phyloP scores from a whole-genome alignment of 1,140 invertebrate genomes.

The Drosophila tani region DNA sequence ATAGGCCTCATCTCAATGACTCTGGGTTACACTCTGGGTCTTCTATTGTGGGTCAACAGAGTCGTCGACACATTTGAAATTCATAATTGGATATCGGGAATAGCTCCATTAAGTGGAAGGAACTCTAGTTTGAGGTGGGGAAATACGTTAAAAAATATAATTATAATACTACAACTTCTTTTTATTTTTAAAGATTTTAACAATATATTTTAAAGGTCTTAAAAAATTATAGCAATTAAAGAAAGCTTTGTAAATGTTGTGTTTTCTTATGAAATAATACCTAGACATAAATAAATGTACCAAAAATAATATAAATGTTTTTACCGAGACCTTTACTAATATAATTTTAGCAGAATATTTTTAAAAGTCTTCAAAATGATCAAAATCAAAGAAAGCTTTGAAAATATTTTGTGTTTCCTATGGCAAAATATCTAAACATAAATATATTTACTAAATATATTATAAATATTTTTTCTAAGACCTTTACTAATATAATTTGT shows the following conservation, averaged over 20 bases:
- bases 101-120: slow-evolving; percentile 18
- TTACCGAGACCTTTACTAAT: too few relatives aligned
- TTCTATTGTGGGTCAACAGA: slow-evolving; percentile 54
- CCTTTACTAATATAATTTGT: too few relatives aligned
- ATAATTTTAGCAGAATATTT: too few relatives aligned
- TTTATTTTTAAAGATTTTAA: too few relatives aligned
- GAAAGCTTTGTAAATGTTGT: neutral
- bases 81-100: slow-evolving; percentile 47
- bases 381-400: rapidly evolving
- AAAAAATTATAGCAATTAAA: neutral
- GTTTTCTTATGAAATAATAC: neutral
- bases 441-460: too few relatives aligned
- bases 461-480: too few relatives aligned
- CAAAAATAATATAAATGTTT: too few relatives aligned
- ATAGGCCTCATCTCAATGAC: slow-evolving; percentile 31
- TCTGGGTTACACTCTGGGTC: slow-evolving; percentile 18
- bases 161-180: too few relatives aligned
- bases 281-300: neutral
- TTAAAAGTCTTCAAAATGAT: neutral
- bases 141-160: neutral
- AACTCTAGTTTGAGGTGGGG: slow-evolving; percentile 1
- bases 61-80: slow-evolving; percentile 37
- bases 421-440: too few relatives aligned
- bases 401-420: neutral
- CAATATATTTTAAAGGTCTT: too few relatives aligned